Percentiles rank a stretch among this genome's conserved stretches.
Evolutionary conservation across 2,888 invertebrate genomes (phyloP).

Genomic region (Xylocampa areola): DNA sequence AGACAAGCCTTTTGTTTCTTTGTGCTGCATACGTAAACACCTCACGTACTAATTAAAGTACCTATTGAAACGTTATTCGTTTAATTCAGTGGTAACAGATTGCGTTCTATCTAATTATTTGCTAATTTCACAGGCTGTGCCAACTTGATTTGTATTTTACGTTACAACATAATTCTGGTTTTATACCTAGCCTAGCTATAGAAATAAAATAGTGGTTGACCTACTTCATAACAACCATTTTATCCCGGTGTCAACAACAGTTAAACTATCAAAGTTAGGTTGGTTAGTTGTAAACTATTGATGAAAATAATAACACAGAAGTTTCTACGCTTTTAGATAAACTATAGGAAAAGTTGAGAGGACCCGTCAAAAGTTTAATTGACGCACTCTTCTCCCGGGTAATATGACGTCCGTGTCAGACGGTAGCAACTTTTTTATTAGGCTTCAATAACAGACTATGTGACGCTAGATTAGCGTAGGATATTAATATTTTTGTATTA

Average conservation of each 20-base stretch:
- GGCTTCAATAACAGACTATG: neutral
- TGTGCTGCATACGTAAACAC: slow-evolving; percentile 23
- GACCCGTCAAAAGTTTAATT: slow-evolving; percentile 19
- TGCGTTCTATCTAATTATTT: slow-evolving; percentile 65
- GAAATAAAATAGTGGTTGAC: slow-evolving; percentile 15
- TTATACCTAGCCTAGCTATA: slow-evolving; percentile 17
- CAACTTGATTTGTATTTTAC: slow-evolving; percentile 58
- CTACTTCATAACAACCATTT: slow-evolving; percentile 27
- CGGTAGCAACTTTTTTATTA: neutral
- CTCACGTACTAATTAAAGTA: slow-evolving; percentile 38
- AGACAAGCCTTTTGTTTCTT: slow-evolving; percentile 16
- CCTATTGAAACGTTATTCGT: slow-evolving; percentile 43
- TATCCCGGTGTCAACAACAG: slow-evolving; percentile 34
- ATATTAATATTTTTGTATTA: neutral
- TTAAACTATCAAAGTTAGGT: slow-evolving; percentile 25
- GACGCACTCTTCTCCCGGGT: slow-evolving; percentile 1
- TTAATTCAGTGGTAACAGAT: slow-evolving; percentile 59
- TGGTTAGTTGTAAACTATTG: slow-evolving; percentile 43
- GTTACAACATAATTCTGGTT: slow-evolving; percentile 37
- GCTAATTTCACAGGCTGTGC: slow-evolving; percentile 61
- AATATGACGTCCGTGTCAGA: slow-evolving; percentile 2
- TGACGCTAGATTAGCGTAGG: neutral
- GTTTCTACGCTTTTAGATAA: slow-evolving; percentile 21
- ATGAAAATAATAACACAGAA: slow-evolving; percentile 42
- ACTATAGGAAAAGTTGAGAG: slow-evolving; percentile 24